A percentile compares a stretch with the other conserved stretches of the same genome.
phyloP scores from a whole-genome alignment of 2,888 invertebrate genomes.

The Homarus gammarus region DNA sequence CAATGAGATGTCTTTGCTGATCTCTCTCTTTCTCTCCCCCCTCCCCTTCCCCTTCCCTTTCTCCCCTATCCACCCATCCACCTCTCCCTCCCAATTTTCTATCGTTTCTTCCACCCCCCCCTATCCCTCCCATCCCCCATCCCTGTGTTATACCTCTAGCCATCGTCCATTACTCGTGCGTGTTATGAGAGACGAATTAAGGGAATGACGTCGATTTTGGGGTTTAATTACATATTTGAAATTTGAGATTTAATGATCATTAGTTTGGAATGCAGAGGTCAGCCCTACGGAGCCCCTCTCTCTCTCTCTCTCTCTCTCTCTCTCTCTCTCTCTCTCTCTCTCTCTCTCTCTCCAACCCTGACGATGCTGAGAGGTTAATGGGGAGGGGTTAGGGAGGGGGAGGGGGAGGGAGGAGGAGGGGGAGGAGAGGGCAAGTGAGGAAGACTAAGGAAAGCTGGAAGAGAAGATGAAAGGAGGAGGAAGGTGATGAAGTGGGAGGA shows the following conservation, averaged over 20 bases:
- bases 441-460: neutral
- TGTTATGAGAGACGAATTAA: constrained; percentile 49
- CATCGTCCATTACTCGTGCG: constrained; percentile 32
- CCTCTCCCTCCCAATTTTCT: neutral
- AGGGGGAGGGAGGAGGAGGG: no score
- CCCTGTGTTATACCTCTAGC: constrained; percentile 17
- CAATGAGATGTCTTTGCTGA: neutral
- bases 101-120: neutral
- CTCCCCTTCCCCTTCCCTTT: neutral
- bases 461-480: neutral
- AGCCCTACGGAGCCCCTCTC: no score
- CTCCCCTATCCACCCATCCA: neutral
- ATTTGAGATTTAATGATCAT: constrained; percentile 52
- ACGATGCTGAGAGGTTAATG: neutral
- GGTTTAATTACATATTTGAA: constrained; percentile 52
- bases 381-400: neutral
- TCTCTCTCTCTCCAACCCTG: no score
- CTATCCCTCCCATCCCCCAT: neutral
- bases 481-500: neutral
- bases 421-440: neutral
- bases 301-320: no score
- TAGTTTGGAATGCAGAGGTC: constrained; percentile 6
- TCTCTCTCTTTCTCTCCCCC: neutral
- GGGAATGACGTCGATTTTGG: constrained; percentile 43
- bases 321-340: no score